Base-by-base conservation (phyloP, 2,888 invertebrate species). In the Drosophila mercatorum region DNA sequence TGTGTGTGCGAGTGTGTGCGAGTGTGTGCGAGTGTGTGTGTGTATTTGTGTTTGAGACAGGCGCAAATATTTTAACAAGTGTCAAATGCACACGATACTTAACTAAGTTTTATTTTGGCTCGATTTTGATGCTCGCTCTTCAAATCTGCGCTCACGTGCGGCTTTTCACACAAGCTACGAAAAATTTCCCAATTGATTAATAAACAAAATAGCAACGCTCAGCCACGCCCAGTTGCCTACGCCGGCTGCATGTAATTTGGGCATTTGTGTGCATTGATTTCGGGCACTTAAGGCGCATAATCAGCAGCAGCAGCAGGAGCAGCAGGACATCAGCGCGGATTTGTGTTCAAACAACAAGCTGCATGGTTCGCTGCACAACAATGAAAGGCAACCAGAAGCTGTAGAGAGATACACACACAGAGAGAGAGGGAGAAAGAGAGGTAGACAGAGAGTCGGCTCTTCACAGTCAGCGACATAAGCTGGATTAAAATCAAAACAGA, bases 51-150 rank as follows among this genome's bases (percentile, higher is more conserved):
- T 75, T 65, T 51, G 74, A 78, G 83, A 83, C 84, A 87, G 88
- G 88, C 83, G 91, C 91, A 92, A 92, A 93, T 93, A 93, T 93
- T 93, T 92, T 92, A 92, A 92, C 93, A 93, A 93, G 92, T 93
- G 93, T 92, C 93, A 93, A 91, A 93, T 92, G 91, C 93, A 93
- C 93, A 93, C 93, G 93, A 91, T 93, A 91, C 92, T 93, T 91
- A 91, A 86, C 88, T 83, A 80, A 78, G 64, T 78, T 64, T 51
- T 58, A 53, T 41, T 55, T 56, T 60, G 49, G 40, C 57, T 36
- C n/a, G 10, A 41, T n/a, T 31, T 64, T 44, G 55, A 53, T 38
- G 52, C 51, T 53, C 51, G 28, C 52, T 49, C 46, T 43, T 28
- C 17, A 28, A 68, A 68, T 62, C 65, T 65, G 57, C 36, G 52